These are phyloP conservation scores for Brachionus sp. DNA, from an alignment of 1,140 invertebrate genomes.

Conservation along the genomic window DNA sequence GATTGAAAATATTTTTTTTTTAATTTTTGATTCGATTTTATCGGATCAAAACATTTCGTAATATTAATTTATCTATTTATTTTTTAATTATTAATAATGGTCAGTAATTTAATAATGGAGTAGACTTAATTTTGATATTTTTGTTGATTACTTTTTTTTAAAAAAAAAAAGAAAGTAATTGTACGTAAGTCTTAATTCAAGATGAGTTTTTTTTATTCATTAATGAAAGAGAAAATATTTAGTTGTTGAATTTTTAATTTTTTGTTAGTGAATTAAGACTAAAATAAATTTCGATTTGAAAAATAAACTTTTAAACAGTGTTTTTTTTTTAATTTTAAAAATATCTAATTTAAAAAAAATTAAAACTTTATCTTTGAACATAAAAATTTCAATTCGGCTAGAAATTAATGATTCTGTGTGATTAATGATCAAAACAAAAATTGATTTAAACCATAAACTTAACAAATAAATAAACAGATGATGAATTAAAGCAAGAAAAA, in stretches of 20 bases:
- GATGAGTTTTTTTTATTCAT: neutral
- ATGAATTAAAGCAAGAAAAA: too few species aligned
- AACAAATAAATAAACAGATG: too few species aligned
- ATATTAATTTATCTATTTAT: neutral
- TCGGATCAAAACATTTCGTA: conserved; percentile 14
- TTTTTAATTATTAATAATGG: neutral
- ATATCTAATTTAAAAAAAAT: too few species aligned
- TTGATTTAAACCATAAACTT: too few species aligned
- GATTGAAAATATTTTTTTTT: neutral
- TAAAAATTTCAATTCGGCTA: too few species aligned
- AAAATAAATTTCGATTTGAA: neutral
- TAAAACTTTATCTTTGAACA: too few species aligned
- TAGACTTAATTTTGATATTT: neutral
- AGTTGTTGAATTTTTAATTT: neutral
- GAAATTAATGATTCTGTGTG: too few species aligned
- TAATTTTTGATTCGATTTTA: conserved; percentile 1
- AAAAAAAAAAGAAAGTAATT: conserved; percentile 21
- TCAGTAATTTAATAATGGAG: neutral
- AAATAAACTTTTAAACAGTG: neutral
- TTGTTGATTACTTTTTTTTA: conserved; percentile 36
- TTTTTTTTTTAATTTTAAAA: neutral
- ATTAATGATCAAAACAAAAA: too few species aligned
- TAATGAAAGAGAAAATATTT: neutral
- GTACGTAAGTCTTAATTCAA: conserved; percentile 27
- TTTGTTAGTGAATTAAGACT: neutral